Evolutionary conservation across 2,888 invertebrate genomes (phyloP).

Genomic region (Cetonia aurata): DNA sequence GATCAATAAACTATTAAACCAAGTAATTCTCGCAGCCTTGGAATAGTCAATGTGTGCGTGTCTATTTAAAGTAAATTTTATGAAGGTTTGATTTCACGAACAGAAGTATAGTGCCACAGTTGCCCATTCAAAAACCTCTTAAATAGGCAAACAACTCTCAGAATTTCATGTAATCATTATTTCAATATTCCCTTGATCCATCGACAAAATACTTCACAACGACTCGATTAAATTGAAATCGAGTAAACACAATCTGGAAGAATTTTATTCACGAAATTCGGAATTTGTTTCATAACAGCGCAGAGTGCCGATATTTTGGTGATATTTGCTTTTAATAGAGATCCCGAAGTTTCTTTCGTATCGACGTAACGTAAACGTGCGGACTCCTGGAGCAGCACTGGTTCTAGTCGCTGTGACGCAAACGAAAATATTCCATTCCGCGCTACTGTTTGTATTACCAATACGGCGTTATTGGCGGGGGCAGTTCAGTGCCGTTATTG

Average conservation of each 20-base stretch:
- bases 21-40: too few relatives aligned
- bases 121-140: too few relatives aligned
- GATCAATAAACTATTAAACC: too few relatives aligned
- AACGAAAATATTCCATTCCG: slow-evolving; percentile 37
- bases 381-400: background rate
- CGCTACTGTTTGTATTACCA: slow-evolving; percentile 29
- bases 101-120: too few relatives aligned
- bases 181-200: background rate
- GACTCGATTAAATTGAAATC: background rate
- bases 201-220: slow-evolving; percentile 6
- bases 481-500: slow-evolving; percentile 32
- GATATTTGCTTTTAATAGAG: slow-evolving; percentile 20
- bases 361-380: background rate
- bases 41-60: too few relatives aligned
- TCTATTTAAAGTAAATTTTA: too few relatives aligned
- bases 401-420: slow-evolving; percentile 16
- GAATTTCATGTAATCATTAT: background rate
- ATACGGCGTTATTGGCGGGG: slow-evolving; percentile 31
- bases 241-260: slow-evolving; percentile 17
- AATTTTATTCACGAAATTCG: slow-evolving; percentile 2
- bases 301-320: too few relatives aligned
- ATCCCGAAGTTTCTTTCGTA: slow-evolving; percentile 7
- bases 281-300: too few relatives aligned
- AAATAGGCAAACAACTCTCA: too few relatives aligned
- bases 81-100: too few relatives aligned